phyloP scores from a whole-genome alignment of 1,140 invertebrate species.

The Armadillidium nasatum region DNA sequence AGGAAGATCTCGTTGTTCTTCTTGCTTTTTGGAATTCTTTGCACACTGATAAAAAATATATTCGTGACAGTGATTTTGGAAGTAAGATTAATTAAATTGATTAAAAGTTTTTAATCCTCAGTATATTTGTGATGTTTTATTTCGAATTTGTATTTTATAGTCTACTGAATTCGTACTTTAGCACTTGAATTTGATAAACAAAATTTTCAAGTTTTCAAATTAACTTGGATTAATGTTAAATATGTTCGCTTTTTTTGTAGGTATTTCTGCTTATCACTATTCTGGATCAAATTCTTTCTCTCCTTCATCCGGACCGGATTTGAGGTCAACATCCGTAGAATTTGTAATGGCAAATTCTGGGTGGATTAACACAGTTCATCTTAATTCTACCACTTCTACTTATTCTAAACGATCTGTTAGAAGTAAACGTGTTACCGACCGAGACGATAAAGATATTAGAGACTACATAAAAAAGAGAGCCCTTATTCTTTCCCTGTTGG shows the following conservation, averaged over 20 bases:
- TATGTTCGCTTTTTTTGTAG: constrained; percentile 21
- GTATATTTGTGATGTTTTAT: too few species aligned
- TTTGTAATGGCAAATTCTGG: constrained; percentile 55
- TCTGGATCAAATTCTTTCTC: constrained; percentile 39
- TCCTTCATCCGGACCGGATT: constrained; percentile 33
- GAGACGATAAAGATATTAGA: constrained; percentile 76
- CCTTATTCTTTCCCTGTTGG: constrained; percentile 82
- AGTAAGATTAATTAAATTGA: constrained; percentile 22
- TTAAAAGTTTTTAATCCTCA: background rate
- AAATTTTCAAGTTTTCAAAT: too few species aligned
- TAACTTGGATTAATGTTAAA: too few species aligned
- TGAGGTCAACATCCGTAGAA: constrained; percentile 39
- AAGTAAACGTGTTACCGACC: constrained; percentile 60
- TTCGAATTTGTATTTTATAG: background rate
- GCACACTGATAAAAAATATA: constrained; percentile 94
- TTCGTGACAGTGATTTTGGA: constrained; percentile 61
- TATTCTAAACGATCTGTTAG: constrained; percentile 61
- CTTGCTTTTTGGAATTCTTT: constrained; percentile 93
- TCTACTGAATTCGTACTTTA: too few species aligned
- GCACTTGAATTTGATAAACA: too few species aligned
- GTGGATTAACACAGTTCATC: constrained; percentile 84
- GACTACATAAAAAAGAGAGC: constrained; percentile 93
- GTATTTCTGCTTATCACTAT: constrained; percentile 36
- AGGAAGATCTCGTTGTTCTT: constrained; percentile 85
- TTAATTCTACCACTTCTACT: constrained; percentile 63